phyloP scores from a whole-genome alignment of 2,113 vertebrate species.

The Xenotilapia longispinis region DNA sequence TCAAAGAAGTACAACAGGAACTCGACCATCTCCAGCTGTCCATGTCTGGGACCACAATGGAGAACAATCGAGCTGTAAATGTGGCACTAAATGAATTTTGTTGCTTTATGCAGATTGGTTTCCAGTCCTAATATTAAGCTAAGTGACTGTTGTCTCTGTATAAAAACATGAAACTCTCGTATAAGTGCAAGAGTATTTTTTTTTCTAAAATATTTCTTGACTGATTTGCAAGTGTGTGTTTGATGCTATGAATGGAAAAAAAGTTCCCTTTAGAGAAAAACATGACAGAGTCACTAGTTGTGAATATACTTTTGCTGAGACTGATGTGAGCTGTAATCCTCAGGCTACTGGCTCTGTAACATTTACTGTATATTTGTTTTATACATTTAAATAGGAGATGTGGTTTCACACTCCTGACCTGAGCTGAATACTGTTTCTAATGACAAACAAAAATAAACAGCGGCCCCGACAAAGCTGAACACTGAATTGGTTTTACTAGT shows the following conservation, averaged over 20 bases:
- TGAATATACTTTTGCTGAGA: background rate
- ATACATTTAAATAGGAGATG: background rate
- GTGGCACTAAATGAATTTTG: background rate
- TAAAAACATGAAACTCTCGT: background rate
- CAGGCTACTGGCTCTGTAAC: background rate
- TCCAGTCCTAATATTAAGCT: background rate
- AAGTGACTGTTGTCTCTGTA: rapidly evolving
- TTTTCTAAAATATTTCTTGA: background rate
- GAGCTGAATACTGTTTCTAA: background rate
- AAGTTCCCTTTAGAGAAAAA: background rate
- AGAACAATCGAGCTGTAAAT: background rate
- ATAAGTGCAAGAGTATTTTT: background rate
- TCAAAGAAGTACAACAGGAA: background rate
- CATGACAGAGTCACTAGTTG: background rate
- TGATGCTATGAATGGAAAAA: background rate
- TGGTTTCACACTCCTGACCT: background rate
- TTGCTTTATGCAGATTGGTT: background rate
- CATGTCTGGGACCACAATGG: rapidly evolving
- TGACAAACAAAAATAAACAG: background rate
- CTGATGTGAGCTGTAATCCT: background rate
- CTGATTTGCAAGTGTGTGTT: background rate
- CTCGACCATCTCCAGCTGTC: background rate
- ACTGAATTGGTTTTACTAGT: background rate
- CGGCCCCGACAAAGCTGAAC: background rate
- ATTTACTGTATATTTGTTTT: background rate